Conservation (phyloP, 30 jellyfish, hydroid and myxozoan species). For the Turritopsis dohrnii region DNA sequence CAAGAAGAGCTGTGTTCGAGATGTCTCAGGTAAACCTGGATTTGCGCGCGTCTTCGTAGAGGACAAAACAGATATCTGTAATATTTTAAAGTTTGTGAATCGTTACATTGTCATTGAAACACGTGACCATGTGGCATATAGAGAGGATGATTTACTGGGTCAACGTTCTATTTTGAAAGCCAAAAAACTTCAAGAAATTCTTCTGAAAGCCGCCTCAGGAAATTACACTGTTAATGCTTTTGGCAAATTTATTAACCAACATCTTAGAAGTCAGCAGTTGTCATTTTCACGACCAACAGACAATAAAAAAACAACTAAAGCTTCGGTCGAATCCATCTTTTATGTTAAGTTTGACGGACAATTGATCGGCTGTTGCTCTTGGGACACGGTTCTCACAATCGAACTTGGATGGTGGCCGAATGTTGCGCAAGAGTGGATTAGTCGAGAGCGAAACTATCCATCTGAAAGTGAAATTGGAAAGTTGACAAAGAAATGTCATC, state of each 20-base stretch:
- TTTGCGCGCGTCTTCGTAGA: neutral
- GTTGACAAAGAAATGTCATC: neutral
- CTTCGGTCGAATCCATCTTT: slow-evolving; percentile 7
- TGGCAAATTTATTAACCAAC: neutral
- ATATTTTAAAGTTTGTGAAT: neutral
- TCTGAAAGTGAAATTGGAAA: neutral
- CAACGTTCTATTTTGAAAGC: neutral
- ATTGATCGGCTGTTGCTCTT: neutral
- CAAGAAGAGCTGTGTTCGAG: neutral
- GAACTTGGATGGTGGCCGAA: slow-evolving; percentile 26
- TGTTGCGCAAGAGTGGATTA: slow-evolving; percentile 15
- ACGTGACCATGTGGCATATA: neutral
- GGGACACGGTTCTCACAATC: slow-evolving; percentile 8
- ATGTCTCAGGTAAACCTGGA: neutral
- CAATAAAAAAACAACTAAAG: slow-evolving; percentile 1
- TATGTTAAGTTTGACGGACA: neutral
- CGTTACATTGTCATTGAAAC: neutral
- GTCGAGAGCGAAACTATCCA: slow-evolving; percentile 18
- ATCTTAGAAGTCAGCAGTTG: neutral
- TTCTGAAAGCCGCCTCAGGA: neutral
- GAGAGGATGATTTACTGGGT: neutral
- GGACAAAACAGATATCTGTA: neutral
- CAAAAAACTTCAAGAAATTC: neutral
- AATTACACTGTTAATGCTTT: neutral
- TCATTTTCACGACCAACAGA: neutral